phyloP scores from a whole-genome alignment of 1,140 invertebrate species.

The Drosophila gunungcola region DNA sequence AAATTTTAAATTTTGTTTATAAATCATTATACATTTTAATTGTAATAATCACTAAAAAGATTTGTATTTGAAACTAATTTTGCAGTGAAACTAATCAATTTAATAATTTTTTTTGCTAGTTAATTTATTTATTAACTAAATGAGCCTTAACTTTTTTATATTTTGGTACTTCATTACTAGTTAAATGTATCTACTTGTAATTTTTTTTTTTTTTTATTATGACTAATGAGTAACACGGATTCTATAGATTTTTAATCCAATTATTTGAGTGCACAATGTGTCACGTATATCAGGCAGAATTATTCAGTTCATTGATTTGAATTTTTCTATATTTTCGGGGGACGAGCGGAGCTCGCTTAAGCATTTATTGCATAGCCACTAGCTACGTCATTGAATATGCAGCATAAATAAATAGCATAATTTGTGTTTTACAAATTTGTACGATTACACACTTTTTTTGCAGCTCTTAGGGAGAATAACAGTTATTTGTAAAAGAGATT shows the following conservation, averaged over 20 bases:
- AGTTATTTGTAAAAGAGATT: constrained; percentile 49
- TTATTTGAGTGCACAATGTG: constrained; percentile 21
- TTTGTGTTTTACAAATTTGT: constrained; percentile 53
- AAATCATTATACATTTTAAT: too few species aligned
- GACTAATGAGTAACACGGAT: background rate
- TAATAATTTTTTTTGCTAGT: too few species aligned
- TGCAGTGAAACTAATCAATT: too few species aligned
- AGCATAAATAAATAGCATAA: constrained; percentile 47
- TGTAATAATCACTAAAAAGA: too few species aligned
- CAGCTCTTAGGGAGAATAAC: constrained; percentile 35
- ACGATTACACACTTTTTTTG: constrained; percentile 31
- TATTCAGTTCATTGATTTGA: constrained; percentile 35
- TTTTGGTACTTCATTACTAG: too few species aligned
- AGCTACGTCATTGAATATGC: constrained; percentile 39
- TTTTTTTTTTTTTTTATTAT: too few species aligned
- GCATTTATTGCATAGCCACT: constrained; percentile 35
- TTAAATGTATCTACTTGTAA: background rate
- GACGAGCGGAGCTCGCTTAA: constrained; percentile 27
- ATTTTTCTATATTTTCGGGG: constrained; percentile 26
- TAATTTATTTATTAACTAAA: background rate
- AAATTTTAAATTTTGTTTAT: too few species aligned
- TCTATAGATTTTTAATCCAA: background rate
- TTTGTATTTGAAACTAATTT: too few species aligned
- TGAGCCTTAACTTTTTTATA: too few species aligned
- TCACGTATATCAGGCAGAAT: constrained; percentile 24